phyloP scores from a whole-genome alignment of 2,113 vertebrate species.

The Aviceda subcristata region DNA sequence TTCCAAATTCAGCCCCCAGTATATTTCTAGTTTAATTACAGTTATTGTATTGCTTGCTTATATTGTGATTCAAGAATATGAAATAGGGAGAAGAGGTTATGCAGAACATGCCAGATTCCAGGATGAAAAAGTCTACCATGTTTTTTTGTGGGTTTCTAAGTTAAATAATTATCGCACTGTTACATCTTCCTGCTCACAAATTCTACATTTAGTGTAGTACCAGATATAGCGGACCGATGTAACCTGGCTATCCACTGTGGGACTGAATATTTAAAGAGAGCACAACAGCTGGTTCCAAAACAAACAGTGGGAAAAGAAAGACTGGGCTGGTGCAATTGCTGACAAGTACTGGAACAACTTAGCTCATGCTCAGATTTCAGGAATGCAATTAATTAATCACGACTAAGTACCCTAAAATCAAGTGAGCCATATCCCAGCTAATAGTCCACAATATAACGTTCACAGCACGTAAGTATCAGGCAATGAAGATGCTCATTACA shows the following conservation, averaged over 20 bases:
- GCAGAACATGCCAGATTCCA: not conserved
- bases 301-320: conserved; percentile 20
- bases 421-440: conserved; percentile 49
- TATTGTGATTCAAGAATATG: not conserved
- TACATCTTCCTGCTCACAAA: not conserved
- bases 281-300: conserved; percentile 8
- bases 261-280: not conserved
- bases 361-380: conserved; percentile 58
- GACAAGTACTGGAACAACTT: conserved; percentile 62
- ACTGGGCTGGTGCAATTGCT: not conserved
- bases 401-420: conserved; percentile 43
- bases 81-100: not conserved
- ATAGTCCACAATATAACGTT: conserved; percentile 8
- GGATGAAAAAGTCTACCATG: not conserved
- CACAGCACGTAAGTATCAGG: conserved; percentile 27
- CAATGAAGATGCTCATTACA: conserved; percentile 44
- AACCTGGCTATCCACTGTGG: not conserved
- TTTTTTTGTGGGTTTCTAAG: not conserved
- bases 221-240: not conserved
- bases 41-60: not conserved
- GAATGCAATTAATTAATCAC: conserved; percentile 60
- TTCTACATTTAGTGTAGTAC: not conserved
- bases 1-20: not conserved
- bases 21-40: not conserved
- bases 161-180: not conserved